Conservation (phyloP, 53 echinoderm and acorn worm genomes). For the Paracentrotus lividus region DNA sequence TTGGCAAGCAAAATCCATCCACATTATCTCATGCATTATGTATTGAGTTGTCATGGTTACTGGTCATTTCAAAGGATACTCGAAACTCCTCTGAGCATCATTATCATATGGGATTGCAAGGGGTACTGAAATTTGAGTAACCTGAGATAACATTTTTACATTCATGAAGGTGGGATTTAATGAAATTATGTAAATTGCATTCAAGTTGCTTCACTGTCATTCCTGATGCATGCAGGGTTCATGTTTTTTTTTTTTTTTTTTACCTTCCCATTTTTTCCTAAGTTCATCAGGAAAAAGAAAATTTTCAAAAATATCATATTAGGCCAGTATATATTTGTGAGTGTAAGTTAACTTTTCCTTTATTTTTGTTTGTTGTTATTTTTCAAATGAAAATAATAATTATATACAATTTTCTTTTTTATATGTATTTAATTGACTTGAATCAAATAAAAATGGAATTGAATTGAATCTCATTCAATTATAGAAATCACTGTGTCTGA, state of each 20-base stretch:
- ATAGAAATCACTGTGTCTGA: too few species aligned
- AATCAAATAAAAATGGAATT: too few species aligned
- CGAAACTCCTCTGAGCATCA: background rate
- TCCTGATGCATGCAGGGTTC: background rate
- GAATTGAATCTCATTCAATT: too few species aligned
- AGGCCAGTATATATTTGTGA: too few species aligned
- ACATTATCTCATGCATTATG: slow-evolving; percentile 48
- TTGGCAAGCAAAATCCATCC: slow-evolving; percentile 2
- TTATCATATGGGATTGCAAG: background rate
- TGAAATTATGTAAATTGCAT: background rate
- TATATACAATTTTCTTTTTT: too few species aligned
- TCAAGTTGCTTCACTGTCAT: background rate
- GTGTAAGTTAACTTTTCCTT: background rate
- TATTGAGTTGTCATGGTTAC: slow-evolving; percentile 48
- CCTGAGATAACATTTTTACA: background rate
- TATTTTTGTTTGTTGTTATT: background rate
- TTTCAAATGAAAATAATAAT: background rate
- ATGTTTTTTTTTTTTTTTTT: background rate
- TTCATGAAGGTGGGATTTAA: background rate
- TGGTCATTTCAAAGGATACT: slow-evolving; percentile 35
- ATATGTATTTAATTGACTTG: too few species aligned
- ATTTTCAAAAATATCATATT: too few species aligned
- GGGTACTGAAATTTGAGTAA: background rate
- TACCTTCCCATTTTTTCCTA: background rate
- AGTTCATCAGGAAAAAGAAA: background rate